Conservation (phyloP, 2,797 vertebrate species). For the Gobio occitaniae region DNA sequence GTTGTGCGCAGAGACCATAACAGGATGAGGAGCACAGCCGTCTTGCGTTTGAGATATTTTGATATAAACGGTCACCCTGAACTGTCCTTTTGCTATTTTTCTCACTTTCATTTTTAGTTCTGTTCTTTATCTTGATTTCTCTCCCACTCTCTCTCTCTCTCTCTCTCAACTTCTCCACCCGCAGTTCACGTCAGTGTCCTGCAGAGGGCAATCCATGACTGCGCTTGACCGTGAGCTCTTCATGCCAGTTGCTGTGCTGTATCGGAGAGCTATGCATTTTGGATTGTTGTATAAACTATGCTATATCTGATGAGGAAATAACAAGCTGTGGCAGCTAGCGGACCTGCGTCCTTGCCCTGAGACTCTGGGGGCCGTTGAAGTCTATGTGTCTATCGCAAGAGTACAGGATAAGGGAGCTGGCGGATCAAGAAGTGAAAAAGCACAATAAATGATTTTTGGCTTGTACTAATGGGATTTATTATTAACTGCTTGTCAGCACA, state of each 20-base stretch:
- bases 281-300: constrained; percentile 60
- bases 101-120: constrained; percentile 9
- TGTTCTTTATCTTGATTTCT: constrained; percentile 40
- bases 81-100: constrained; percentile 34
- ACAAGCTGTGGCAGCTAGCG: constrained; percentile 55
- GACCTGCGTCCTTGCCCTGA: constrained; percentile 61
- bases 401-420: constrained; percentile 45
- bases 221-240: constrained; percentile 19
- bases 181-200: constrained; percentile 50
- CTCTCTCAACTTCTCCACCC: neutral
- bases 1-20: neutral
- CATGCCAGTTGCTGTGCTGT: constrained; percentile 6
- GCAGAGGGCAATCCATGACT: constrained; percentile 64
- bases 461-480: constrained; percentile 80
- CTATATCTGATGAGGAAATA: constrained; percentile 67
- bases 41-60: constrained; percentile 35
- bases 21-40: constrained; percentile 5
- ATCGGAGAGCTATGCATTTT: constrained; percentile 53
- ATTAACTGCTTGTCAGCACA: constrained; percentile 80
- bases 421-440: constrained; percentile 64
- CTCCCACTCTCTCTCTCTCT: constrained; percentile 42
- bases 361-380: constrained; percentile 48
- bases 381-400: constrained; percentile 32
- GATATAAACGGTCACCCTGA: constrained; percentile 33
- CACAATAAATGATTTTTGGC: constrained; percentile 69